Percentiles rank a stretch among this genome's conserved stretches.
Conservation (phyloP, 2,797 vertebrate genomes). For the Thaleichthys pacificus region DNA sequence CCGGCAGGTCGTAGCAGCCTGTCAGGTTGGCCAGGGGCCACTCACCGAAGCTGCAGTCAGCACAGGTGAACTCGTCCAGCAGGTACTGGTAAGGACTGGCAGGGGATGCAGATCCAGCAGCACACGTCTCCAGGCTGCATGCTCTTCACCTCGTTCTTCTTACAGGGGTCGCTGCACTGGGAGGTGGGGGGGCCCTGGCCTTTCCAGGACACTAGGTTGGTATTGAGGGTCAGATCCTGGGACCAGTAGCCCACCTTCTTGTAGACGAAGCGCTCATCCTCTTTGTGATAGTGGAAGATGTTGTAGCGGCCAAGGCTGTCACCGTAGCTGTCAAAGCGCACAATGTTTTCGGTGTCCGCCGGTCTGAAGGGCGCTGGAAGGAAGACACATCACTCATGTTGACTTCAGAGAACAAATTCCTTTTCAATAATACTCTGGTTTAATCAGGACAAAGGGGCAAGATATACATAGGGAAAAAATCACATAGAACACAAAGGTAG, state of each 20-base stretch:
- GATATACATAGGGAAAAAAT: too few relatives aligned
- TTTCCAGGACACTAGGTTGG: constrained; percentile 83
- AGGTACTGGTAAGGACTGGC: constrained; percentile 94
- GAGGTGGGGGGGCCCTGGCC: constrained; percentile 82
- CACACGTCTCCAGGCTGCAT: constrained; percentile 98
- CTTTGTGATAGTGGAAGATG: constrained; percentile 91
- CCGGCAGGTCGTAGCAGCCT: constrained; percentile 91
- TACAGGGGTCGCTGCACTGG: constrained; percentile 97
- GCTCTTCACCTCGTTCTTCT: constrained; percentile 94
- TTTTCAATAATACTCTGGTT: neutral
- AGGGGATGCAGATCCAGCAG: constrained; percentile 98
- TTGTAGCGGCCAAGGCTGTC: constrained; percentile 98
- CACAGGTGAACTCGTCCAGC: constrained; percentile 92
- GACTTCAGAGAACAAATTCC: neutral
- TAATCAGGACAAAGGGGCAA: neutral
- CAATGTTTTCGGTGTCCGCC: constrained; percentile 80
- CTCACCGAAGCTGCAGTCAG: constrained; percentile 89
- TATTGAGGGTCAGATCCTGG: constrained; percentile 87
- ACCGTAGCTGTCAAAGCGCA: constrained; percentile 88
- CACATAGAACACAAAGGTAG: too few relatives aligned
- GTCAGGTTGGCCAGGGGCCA: constrained; percentile 93
- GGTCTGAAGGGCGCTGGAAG: constrained; percentile 90
- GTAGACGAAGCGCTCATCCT: constrained; percentile 83
- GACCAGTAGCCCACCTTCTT: constrained; percentile 96
- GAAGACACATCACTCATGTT: neutral